Percentiles rank a stretch among this genome's conserved stretches.
phyloP scores from a whole-genome alignment of 2,113 vertebrate genomes.

The Athene cunicularia region DNA sequence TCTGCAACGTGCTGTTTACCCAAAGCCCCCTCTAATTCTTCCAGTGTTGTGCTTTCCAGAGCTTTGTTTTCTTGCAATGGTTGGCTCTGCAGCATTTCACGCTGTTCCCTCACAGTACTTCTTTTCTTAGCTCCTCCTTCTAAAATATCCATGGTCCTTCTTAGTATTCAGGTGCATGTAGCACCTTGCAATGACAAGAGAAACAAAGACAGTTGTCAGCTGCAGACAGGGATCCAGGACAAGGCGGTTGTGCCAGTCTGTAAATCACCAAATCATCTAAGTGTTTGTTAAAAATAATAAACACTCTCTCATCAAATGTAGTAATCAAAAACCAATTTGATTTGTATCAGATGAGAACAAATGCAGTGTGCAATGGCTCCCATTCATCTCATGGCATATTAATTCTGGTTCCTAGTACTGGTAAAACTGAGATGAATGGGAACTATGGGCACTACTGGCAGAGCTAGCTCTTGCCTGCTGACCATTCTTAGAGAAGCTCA shows the following conservation, averaged over 20 bases:
- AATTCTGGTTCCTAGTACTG: not conserved
- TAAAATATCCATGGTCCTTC: not conserved
- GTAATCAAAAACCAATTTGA: not conserved
- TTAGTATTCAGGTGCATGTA: not conserved
- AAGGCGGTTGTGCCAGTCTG: not conserved
- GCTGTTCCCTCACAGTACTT: not conserved
- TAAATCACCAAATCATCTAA: not conserved
- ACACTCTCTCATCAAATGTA: not conserved
- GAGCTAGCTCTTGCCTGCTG: not conserved
- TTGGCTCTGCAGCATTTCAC: not conserved
- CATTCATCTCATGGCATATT: not conserved
- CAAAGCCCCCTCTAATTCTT: not conserved
- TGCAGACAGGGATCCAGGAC: not conserved
- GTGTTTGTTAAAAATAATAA: not conserved
- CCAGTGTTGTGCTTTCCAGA: not conserved
- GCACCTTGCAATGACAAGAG: not conserved
- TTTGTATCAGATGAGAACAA: not conserved
- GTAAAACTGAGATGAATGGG: not conserved
- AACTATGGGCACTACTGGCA: not conserved
- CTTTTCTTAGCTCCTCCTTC: not conserved
- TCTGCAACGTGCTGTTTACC: not conserved
- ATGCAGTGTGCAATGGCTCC: not conserved
- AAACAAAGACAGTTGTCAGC: not conserved
- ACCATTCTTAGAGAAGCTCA: not conserved
- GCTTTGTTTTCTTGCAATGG: not conserved